These are phyloP conservation scores for Leptogaster cylindrica DNA, from an alignment of 2,888 invertebrate species.

Conservation along the genomic window DNA sequence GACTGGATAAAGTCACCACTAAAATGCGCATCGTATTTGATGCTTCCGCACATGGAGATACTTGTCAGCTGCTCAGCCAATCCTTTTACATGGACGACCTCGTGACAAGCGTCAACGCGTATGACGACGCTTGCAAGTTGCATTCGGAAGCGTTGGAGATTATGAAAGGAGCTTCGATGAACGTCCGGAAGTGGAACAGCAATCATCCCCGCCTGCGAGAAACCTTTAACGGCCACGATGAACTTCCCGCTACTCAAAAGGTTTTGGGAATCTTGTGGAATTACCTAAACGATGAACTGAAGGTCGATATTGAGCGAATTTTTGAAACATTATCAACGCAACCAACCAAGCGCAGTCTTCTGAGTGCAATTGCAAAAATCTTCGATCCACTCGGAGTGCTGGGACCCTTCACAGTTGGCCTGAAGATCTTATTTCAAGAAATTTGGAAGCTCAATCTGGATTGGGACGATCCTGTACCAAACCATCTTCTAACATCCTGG, in stretches of 20 bases:
- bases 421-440: not conserved
- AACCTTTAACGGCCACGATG: not conserved
- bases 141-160: not conserved
- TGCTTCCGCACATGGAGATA: slow-evolving; percentile 3
- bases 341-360: not conserved
- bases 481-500: not conserved
- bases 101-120: not conserved
- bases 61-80: not conserved
- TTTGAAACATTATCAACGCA: not conserved
- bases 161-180: not conserved
- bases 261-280: not conserved
- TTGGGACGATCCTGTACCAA: not conserved
- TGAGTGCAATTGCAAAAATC: not conserved
- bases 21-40: slow-evolving; percentile 32
- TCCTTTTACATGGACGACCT: not conserved
- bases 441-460: not conserved
- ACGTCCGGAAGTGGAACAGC: not conserved
- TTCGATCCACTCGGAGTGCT: not conserved
- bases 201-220: not conserved
- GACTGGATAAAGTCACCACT: slow-evolving; percentile 5
- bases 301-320: not conserved
- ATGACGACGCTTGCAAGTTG: too few species aligned
- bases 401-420: not conserved
- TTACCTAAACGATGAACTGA: not conserved
- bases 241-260: not conserved